Evolutionary conservation across 2,797 vertebrate genomes (phyloP).

Genomic region (Malurus leucopterus): DNA sequence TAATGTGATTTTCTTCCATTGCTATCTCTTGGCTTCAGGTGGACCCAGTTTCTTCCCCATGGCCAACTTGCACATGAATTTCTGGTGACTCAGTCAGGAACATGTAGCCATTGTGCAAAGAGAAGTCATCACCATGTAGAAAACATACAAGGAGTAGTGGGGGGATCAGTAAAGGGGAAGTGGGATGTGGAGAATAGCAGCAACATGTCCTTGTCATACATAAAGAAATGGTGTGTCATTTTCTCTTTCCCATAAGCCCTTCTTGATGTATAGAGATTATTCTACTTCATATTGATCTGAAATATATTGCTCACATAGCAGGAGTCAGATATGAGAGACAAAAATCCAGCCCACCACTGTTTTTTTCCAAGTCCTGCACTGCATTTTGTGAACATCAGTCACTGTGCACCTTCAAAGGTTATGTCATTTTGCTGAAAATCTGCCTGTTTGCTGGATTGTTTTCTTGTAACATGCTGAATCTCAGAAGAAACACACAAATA

Average conservation of each 20-base stretch:
- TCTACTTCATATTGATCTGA: neutral
- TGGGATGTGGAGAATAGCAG: neutral
- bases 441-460: neutral
- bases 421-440: neutral
- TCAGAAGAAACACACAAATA: constrained; percentile 38
- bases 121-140: neutral
- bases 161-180: neutral
- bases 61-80: neutral
- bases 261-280: neutral
- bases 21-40: neutral
- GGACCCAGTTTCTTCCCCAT: neutral
- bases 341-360: neutral
- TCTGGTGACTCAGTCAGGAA: neutral
- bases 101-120: neutral
- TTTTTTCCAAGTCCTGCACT: neutral
- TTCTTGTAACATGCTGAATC: neutral
- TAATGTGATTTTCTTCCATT: neutral
- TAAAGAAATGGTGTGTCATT: neutral
- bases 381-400: neutral
- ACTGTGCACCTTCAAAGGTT: neutral
- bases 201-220: accelerated
- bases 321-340: neutral
- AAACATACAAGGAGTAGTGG: neutral
- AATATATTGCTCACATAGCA: neutral
- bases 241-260: neutral